These are phyloP conservation scores for Atractosteus spatula DNA, from an alignment of 2,113 vertebrate genomes.

Conservation along the genomic window DNA sequence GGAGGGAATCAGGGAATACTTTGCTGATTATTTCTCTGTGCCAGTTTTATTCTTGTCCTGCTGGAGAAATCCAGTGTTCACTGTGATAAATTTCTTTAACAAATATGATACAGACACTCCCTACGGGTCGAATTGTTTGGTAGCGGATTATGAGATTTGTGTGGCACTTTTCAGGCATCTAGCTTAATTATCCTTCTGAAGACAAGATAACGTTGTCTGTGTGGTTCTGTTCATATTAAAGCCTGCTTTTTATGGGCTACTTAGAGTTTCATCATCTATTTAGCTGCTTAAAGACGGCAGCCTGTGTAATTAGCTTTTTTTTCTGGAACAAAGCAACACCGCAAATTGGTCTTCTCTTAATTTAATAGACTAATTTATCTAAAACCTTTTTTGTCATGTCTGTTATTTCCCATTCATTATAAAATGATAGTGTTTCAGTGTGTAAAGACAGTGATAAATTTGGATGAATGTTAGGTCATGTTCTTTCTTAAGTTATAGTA, in stretches of 20 bases:
- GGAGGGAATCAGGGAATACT: no score
- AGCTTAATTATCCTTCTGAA: constrained; percentile 57
- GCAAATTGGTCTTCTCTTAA: constrained; percentile 44
- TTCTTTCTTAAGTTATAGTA: no score
- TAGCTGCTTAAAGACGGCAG: constrained; percentile 48
- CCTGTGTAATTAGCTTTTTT: constrained; percentile 56
- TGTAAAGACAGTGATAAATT: no score
- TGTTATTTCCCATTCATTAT: constrained; percentile 28
- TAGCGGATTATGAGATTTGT: constrained; percentile 54
- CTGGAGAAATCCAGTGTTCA: no score
- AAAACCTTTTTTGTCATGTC: constrained; percentile 25
- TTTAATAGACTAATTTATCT: constrained; percentile 49
- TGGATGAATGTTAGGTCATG: no score
- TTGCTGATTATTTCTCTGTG: no score
- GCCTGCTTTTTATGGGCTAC: constrained; percentile 43
- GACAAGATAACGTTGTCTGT: constrained; percentile 40
- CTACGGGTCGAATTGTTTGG: constrained; percentile 26
- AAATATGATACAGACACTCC: not conserved
- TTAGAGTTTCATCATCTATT: constrained; percentile 52
- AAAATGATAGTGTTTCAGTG: not conserved
- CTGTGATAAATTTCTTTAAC: no score
- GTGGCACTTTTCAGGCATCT: constrained; percentile 30
- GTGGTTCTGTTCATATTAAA: constrained; percentile 32
- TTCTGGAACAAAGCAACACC: constrained; percentile 41
- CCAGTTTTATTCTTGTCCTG: no score